Base-by-base conservation (phyloP, 2,888 invertebrate genomes). In the Eupithecia vulgata region DNA sequence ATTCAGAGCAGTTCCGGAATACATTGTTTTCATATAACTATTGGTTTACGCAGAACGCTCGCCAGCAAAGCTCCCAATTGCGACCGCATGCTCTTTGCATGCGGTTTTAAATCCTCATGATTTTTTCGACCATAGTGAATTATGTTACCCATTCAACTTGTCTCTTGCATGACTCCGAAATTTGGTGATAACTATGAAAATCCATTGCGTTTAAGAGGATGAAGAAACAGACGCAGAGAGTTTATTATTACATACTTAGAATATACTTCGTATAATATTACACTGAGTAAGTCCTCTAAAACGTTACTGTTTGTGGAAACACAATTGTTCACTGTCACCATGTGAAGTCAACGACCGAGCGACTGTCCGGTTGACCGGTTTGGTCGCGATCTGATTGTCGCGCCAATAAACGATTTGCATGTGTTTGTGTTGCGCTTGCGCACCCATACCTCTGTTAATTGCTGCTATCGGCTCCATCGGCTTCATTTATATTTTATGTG, bases 381-480 rank as follows among this genome's bases (percentile, higher is more conserved):
- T 82, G 87, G 92, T 92, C 90, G 90, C 93, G 93, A 91, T 91
- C 94, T 92, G 93, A 93, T 94, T 92, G 91, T 88, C 87, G 88
- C 86, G 83, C 87, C 91, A 91, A 91, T 92, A 91, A 90, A 87
- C 88, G 90, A 91, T 93, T 92, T 92, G 92, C 93, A 92, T 93
- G 91, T 90, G 90, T 88, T 85, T 81, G 84, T 85, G 84, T 80
- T 90, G 89, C 89, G 88, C 87, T 86, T 85, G 88, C 88, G 89
- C 91, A 90, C 85, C 88, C 88, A 84, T 87, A 84, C 86, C 76
- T 83, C 83, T 78, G 77, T 82, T 91, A 90, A 92, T 91, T 88
- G 86, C 81, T 83, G 83, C 80, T 85, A 87, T 88, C 85, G 85
- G 82, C 81, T 81, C 83, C 82, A 82, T 84, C 81, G 84, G 66